Evolutionary conservation across 2,113 vertebrate species (phyloP).

Genomic region (Ciconia boyciana): DNA sequence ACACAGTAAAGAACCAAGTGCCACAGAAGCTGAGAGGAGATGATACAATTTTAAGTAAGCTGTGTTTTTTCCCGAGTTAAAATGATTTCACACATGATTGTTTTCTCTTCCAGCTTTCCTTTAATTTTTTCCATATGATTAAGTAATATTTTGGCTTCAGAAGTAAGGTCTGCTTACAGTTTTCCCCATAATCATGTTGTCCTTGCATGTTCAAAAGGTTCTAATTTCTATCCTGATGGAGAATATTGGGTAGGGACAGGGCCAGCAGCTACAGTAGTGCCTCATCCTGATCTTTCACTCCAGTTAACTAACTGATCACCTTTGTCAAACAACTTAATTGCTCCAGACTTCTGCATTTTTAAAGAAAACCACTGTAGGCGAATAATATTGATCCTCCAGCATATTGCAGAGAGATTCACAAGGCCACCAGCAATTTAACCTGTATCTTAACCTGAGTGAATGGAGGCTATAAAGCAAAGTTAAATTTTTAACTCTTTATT

Average conservation of each 20-base stretch:
- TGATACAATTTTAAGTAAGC: neutral
- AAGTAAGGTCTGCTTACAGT: neutral
- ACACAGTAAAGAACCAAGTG: neutral
- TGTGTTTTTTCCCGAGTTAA: neutral
- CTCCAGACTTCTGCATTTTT: neutral
- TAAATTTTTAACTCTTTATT: neutral
- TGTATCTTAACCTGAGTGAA: neutral
- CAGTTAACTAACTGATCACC: neutral
- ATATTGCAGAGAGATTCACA: neutral
- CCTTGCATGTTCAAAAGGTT: neutral
- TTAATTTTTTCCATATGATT: neutral
- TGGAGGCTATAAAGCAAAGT: neutral
- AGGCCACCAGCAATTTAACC: neutral
- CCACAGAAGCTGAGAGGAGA: neutral
- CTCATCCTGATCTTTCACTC: neutral
- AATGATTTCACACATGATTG: neutral
- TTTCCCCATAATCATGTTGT: neutral
- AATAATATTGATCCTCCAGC: neutral
- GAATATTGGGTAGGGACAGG: neutral
- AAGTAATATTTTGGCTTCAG: neutral
- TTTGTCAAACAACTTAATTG: neutral
- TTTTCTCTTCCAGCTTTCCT: neutral
- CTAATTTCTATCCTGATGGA: neutral
- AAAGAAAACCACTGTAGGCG: neutral
- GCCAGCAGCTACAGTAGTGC: neutral